Evolutionary conservation across 1,140 invertebrate species (phyloP).

Genomic region (Lepeophtheirus salmonis): DNA sequence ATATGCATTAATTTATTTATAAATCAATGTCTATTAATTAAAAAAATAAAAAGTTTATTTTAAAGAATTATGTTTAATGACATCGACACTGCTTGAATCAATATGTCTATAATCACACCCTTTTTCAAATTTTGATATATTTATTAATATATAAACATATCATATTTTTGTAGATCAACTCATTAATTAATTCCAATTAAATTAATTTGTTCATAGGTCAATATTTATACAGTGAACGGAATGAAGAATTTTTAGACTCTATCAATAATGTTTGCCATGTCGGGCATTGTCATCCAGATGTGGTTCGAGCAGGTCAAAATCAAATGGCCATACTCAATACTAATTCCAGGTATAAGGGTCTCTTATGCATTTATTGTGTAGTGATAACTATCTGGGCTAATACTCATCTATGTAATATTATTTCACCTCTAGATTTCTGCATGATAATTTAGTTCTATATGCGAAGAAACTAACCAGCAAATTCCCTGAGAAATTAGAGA

Average conservation of each 20-base stretch:
- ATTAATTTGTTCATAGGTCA: constrained; percentile 3
- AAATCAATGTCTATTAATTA: no score
- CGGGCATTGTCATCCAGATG: constrained; percentile 86
- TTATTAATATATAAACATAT: not conserved
- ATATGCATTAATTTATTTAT: no score
- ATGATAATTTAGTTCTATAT: constrained; percentile 80
- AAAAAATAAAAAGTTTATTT: no score
- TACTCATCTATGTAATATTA: not conserved
- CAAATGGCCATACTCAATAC: constrained; percentile 80
- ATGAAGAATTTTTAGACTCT: constrained; percentile 11
- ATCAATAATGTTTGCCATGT: constrained; percentile 77
- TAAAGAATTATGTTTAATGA: no score
- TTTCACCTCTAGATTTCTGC: constrained; percentile 49
- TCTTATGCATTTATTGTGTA: not conserved
- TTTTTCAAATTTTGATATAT: no score
- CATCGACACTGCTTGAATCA: no score
- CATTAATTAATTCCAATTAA: not conserved
- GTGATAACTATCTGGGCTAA: not conserved
- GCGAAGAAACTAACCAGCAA: constrained; percentile 52
- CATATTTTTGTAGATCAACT: not conserved
- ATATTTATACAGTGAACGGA: constrained; percentile 13
- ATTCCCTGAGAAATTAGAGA: constrained; percentile 39
- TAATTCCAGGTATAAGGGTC: constrained; percentile 39
- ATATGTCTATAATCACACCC: no score
- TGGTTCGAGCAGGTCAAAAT: constrained; percentile 61